phyloP scores from a whole-genome alignment of 92 coral and sea anemone genomes.

The Metridium senile region DNA sequence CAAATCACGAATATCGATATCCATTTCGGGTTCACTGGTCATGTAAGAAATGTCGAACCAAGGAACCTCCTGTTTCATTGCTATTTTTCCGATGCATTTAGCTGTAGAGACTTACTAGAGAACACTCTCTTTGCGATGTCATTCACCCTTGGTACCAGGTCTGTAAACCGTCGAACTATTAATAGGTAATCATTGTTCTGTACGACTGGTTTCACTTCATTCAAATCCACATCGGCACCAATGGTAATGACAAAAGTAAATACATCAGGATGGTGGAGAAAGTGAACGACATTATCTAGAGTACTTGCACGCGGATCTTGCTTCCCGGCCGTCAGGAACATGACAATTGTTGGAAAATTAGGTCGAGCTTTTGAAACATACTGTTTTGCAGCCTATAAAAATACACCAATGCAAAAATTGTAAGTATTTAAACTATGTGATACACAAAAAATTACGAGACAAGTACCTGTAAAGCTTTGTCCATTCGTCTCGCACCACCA shows the following conservation, averaged over 20 bases:
- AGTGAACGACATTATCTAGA: conserved; percentile 27
- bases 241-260: conserved; percentile 64
- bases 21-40: too few species aligned
- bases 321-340: conserved; percentile 67
- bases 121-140: conserved; percentile 34
- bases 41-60: too few species aligned
- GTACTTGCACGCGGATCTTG: conserved; percentile 32
- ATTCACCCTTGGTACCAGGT: conserved; percentile 35
- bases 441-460: background rate
- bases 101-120: conserved; percentile 19
- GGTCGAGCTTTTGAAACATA: conserved; percentile 29
- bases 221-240: conserved; percentile 53
- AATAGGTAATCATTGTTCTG: conserved; percentile 18
- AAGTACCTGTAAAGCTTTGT: conserved; percentile 36
- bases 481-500: conserved; percentile 40
- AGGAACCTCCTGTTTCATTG: too few species aligned
- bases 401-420: too few species aligned
- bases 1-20: too few species aligned
- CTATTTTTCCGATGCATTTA: too few species aligned
- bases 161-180: conserved; percentile 29
- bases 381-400: conserved; percentile 6
- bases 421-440: background rate
- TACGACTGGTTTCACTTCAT: conserved; percentile 17
- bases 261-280: conserved; percentile 48
- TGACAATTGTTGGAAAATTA: conserved; percentile 50